Evolutionary conservation across 2,888 invertebrate species (phyloP).

Genomic region (Brachyopa scutellaris): DNA sequence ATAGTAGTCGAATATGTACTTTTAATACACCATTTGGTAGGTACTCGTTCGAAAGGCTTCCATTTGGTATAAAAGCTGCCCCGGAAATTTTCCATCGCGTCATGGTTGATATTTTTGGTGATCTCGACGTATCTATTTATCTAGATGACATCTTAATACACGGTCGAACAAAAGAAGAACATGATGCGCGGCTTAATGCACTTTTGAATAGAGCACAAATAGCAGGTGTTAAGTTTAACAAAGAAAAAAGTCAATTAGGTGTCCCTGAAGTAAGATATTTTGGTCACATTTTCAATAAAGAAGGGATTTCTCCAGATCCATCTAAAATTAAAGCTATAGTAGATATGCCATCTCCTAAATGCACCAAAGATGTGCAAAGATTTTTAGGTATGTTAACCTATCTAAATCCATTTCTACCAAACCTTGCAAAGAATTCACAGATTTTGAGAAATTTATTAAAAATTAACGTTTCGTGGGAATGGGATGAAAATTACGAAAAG

Average conservation of each 20-base stretch:
- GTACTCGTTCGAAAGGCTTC: slow-evolving; percentile 45
- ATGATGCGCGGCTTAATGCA: not conserved
- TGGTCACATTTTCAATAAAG: slow-evolving; percentile 34
- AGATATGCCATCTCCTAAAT: slow-evolving; percentile 23
- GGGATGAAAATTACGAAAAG: slow-evolving; percentile 3
- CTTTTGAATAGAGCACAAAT: slow-evolving; percentile 11
- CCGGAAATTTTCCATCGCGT: slow-evolving; percentile 36
- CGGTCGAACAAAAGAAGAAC: slow-evolving; percentile 7
- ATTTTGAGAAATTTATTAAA: not conserved
- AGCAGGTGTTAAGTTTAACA: slow-evolving; percentile 18
- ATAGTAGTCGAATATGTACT: slow-evolving; percentile 65
- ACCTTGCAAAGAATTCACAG: not conserved
- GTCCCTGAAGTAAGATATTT: slow-evolving; percentile 2
- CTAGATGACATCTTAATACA: slow-evolving; percentile 7
- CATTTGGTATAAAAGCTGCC: slow-evolving; percentile 31
- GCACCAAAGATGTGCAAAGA: slow-evolving; percentile 25
- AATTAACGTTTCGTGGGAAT: too few relatives aligned
- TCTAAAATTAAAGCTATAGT: slow-evolving; percentile 24
- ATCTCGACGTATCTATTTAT: slow-evolving; percentile 18
- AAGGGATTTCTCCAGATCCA: slow-evolving; percentile 2
- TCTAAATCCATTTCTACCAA: not conserved
- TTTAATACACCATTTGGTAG: slow-evolving; percentile 72
- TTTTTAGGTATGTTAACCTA: slow-evolving; percentile 26
- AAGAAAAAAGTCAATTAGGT: slow-evolving; percentile 8
- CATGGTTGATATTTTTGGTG: slow-evolving; percentile 28